These are phyloP conservation scores for Etheostoma perlongum DNA, from an alignment of 2,797 vertebrate genomes.

Conservation along the genomic window DNA sequence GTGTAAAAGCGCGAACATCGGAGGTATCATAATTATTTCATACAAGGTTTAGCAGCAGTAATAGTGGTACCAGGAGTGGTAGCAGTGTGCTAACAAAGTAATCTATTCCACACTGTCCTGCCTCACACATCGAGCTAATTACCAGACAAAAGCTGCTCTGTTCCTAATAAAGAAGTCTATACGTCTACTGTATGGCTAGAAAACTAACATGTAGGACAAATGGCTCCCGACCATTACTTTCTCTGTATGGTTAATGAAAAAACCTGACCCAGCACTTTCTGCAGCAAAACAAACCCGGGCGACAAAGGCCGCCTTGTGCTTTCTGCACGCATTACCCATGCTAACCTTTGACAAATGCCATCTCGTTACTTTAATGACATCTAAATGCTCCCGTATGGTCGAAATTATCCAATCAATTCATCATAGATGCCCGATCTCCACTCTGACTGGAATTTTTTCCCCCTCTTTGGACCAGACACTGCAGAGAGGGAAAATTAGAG, in stretches of 20 bases:
- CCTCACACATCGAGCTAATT: not conserved
- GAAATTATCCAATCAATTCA: constrained; percentile 82
- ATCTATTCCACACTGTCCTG: not conserved
- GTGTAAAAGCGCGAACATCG: too few relatives aligned
- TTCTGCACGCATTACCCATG: constrained; percentile 9
- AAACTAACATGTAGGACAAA: constrained; percentile 53
- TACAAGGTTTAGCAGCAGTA: not conserved
- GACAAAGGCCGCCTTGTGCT: constrained; percentile 73
- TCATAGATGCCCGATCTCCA: constrained; percentile 38
- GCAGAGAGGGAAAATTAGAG: constrained; percentile 43
- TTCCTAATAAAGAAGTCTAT: not conserved
- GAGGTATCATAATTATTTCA: not conserved
- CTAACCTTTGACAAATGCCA: constrained; percentile 72
- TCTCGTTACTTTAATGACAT: constrained; percentile 74
- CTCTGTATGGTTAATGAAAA: constrained; percentile 30
- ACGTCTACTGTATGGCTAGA: not conserved
- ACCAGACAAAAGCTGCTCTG: constrained; percentile 31
- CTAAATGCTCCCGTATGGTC: constrained; percentile 82
- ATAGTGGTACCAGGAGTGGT: not conserved
- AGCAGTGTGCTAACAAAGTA: not conserved
- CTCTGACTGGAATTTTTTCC: constrained; percentile 23
- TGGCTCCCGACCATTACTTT: not conserved
- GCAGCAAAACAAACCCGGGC: constrained; percentile 39
- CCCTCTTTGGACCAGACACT: constrained; percentile 1
- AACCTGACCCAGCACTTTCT: constrained; percentile 41